Evolutionary conservation across 2,113 vertebrate genomes (phyloP), one percentile per base, ranked within the genome.

Genomic region (Thinocorus orbignyianus): DNA sequence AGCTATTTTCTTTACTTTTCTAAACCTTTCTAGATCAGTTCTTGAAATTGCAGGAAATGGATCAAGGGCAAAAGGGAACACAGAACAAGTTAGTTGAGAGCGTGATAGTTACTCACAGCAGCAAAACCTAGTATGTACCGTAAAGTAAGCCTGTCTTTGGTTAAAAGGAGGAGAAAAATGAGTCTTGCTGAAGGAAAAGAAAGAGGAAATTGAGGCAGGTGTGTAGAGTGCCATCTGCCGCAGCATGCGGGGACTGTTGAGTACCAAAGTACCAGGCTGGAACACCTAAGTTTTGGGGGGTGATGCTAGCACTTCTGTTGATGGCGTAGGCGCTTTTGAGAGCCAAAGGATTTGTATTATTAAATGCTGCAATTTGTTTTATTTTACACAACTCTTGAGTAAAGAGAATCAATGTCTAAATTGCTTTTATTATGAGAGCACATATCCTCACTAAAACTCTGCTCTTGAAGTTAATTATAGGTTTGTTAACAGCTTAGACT

Each of bases 1-100:
- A 52, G 62, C 23, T 91, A 55, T 72, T 76, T 64, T 54, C 46
- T 74, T 81, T 81, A 46, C 22, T 76, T 88, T 91, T 84, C 25
- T 90, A 52, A 66, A 2, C 39, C 49, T 68, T 91, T 90, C 62
- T 80, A 60, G 41, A 65, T 73, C 52, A 13, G 30, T 88, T 88
- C 52, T 84, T 73, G 65, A 90, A 92, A 90, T 23, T 46, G 11
- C 41, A 70, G 66, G 54, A 88, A 92, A 44, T 2, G 5, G 60
- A 81, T 18, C 18, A 58, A 88, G 13, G 19, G 7, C 15, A 78
- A 82, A 64, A 57, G 1, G 24, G 19, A 89, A 69, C 18, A 64
- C 4, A 54, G 20, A 41, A 39, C 17, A 64, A 10, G n/a, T 66
- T 81, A 76, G 76, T 41, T 48, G 57, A 86, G 42, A 65, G 7